Conservation (phyloP, 2,797 vertebrate genomes). For the Bucorvus abyssinicus region DNA sequence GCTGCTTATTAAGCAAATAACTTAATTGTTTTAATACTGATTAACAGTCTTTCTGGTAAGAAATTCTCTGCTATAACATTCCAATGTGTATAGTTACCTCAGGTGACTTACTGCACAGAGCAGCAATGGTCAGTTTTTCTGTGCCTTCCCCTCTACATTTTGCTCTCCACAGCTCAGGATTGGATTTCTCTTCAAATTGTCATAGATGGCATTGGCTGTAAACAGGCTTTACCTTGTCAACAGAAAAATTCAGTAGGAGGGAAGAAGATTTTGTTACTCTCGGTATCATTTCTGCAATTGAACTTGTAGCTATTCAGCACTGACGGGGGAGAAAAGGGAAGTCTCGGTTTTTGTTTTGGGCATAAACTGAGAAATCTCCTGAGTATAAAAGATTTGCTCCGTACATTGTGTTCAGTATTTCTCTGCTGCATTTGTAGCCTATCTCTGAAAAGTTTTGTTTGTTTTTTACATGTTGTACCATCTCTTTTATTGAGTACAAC, state of each 20-base stretch:
- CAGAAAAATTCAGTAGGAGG: not conserved
- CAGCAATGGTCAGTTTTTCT: not conserved
- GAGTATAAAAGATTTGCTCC: not conserved
- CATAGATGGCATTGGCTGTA: not conserved
- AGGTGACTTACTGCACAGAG: not conserved
- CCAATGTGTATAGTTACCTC: not conserved
- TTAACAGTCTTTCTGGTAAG: not conserved
- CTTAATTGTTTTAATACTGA: not conserved
- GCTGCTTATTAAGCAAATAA: slow-evolving; percentile 8
- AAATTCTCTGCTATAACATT: not conserved
- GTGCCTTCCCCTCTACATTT: not conserved
- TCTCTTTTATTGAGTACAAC: not conserved
- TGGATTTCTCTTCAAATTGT: not conserved
- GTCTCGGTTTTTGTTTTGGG: not conserved
- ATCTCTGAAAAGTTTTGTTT: not conserved
- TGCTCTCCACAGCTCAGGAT: not conserved
- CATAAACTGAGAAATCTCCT: not conserved
- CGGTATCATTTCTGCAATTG: not conserved
- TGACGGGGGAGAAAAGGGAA: not conserved
- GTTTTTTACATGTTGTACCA: not conserved
- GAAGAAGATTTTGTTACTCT: not conserved
- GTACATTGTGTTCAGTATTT: not conserved
- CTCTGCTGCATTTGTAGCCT: not conserved
- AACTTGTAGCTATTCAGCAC: not conserved
- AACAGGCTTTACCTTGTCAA: not conserved